Base-by-base conservation (phyloP, 2,797 vertebrate genomes). In the Bradypodion ventrale region DNA sequence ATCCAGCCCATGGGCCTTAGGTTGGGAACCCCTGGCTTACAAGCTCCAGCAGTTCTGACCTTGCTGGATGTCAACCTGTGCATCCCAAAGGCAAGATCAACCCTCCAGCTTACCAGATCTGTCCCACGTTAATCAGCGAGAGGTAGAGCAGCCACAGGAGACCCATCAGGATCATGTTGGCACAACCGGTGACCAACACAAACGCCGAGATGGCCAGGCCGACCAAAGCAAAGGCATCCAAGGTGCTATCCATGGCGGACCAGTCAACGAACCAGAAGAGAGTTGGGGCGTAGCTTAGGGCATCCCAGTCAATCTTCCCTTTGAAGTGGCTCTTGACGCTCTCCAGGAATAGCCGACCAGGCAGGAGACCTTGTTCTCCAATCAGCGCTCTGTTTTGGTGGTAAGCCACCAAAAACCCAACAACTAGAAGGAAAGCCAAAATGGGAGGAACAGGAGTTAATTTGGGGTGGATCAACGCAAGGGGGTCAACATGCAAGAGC, bases 321-420 rank as follows among this genome's bases (percentile, higher is more conserved):
- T 95, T 97, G 68, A 98, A 97, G 6, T 98, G 97, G 35, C 88
- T 96, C 78, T 97, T 97, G 56, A 99, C 88, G 0, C 95, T 96
- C 89, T 95, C 94, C 87, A 99, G 95, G 93, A 98, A 98, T 3
- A 88, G 89, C 74, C 90, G 95, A 87, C 97, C 97, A 42, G 98
- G 98, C 80, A 98, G 96, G 46, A 99, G 95, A 0, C 98, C 98
- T 0, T 78, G 94, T 5, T 97, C 95, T 0, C 98, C 98, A 0
- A 99, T 98, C 86, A 99, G 97, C 93, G 97, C 97, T 90, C 97
- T 98, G 95, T 99, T 99, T 94, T 99, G 98, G 72, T 97, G 96
- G 44, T 96, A 97, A 0, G 98, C 98, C 49, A 99, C 96, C 63
- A 95, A 89, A 93, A 99, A 99, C 0, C 98, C 98, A 87, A 99